These are phyloP conservation scores for Chaenogobius annularis DNA, from an alignment of 2,113 vertebrate genomes.

Conservation along the genomic window DNA sequence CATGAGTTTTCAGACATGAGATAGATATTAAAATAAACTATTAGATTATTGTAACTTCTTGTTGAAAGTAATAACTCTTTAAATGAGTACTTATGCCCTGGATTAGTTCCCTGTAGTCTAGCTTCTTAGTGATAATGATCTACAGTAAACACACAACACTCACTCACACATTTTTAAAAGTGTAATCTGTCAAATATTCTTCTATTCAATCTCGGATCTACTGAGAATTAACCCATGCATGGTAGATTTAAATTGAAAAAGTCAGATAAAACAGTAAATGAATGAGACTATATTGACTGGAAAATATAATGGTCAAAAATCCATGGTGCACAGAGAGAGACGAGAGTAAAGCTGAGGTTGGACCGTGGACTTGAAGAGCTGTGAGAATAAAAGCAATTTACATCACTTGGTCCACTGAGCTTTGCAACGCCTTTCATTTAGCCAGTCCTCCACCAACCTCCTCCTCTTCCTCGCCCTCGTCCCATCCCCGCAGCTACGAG, in stretches of 20 bases:
- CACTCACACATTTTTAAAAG: constrained; percentile 20
- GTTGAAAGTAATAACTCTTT: too few species aligned
- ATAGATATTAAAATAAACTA: too few species aligned
- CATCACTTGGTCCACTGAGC: constrained; percentile 62
- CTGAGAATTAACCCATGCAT: not conserved
- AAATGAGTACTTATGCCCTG: too few species aligned
- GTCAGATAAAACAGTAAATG: not conserved
- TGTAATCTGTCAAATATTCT: not conserved
- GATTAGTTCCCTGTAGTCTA: too few species aligned
- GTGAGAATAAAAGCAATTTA: constrained; percentile 67
- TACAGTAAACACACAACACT: constrained; percentile 12
- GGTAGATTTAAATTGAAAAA: not conserved
- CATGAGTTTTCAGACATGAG: too few species aligned
- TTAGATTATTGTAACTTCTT: too few species aligned
- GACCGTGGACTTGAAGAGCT: constrained; percentile 48
- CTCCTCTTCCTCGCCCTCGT: not conserved
- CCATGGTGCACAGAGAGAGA: constrained; percentile 12
- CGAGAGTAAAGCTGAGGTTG: constrained; percentile 34
- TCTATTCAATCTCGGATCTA: not conserved
- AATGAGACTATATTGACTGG: not conserved
- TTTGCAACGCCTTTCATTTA: constrained; percentile 65
- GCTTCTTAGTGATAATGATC: too few species aligned
- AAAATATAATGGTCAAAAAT: constrained; percentile 14
- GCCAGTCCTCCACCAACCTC: constrained; percentile 4
- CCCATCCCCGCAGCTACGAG: constrained; percentile 25